phyloP scores from a whole-genome alignment of 2,113 vertebrate genomes.

The Laterallus jamaicensis region DNA sequence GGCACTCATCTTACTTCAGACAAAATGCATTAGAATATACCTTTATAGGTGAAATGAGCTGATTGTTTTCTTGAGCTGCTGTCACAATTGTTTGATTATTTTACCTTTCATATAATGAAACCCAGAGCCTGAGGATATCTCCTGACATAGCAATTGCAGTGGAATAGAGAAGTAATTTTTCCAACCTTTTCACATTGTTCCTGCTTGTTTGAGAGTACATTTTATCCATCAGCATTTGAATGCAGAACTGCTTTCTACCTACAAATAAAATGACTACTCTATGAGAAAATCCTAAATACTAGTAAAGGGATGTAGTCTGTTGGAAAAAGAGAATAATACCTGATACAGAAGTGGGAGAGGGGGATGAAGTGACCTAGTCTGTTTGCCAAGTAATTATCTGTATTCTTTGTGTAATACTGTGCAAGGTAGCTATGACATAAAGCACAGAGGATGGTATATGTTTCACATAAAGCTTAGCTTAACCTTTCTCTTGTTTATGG shows the following conservation, averaged over 20 bases:
- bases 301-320: neutral
- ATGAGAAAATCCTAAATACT: neutral
- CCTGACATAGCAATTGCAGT: neutral
- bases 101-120: slow-evolving; percentile 5
- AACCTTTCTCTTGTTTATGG: neutral
- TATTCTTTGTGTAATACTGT: neutral
- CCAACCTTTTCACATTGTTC: neutral
- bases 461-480: neutral
- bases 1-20: neutral
- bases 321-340: neutral
- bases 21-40: neutral
- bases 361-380: neutral
- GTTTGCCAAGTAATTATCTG: neutral
- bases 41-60: slow-evolving; percentile 5
- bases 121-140: neutral
- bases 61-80: neutral
- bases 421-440: neutral
- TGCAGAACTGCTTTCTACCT: neutral
- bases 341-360: neutral
- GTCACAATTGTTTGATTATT: neutral
- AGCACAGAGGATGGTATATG: neutral
- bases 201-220: neutral
- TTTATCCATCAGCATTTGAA: neutral
- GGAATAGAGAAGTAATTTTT: neutral
- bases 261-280: neutral